Evolutionary conservation across 2,797 vertebrate species (phyloP), one percentile per base, ranked within the genome.

Genomic region (Muraenolepis orangiensis): DNA sequence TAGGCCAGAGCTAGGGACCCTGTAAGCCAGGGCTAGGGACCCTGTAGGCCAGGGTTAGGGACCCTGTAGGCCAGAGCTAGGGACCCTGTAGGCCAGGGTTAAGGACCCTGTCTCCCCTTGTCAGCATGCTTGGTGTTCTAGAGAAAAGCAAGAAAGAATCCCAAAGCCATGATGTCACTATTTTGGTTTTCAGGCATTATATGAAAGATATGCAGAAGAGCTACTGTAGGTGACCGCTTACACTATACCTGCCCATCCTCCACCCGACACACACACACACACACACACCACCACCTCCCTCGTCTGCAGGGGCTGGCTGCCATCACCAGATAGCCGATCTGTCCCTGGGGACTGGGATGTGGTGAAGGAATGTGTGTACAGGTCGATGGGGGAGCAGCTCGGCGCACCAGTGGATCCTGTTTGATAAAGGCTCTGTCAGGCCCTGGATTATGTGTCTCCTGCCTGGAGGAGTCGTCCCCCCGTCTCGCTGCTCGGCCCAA

Each of bases 401-500:
- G 70, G 89, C 77, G 32, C 86, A 80, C 85, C 87, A 87, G 91
- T 89, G 87, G 88, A 93, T 92, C 85, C 86, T 88, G 85, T 86
- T 86, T 91, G 91, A 91, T 91, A 88, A 90, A 91, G 89, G 86
- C 85, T 86, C 81, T 91, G 91, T 92, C 90, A 92, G 88, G 85
- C 87, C 36, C 86, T 82, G 83, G 90, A 92, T 92, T 89, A 87
- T 86, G 82, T 90, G 85, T 90, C 90, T 85, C 85, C 85, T 85
- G 90, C 91, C 89, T 85, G 88, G 89, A 90, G 90, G 92, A 88
- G 81, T 80, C 87, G 86, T 90, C 86, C 76, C n/a, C 81, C 79
- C 66, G 66, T 67, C 87, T 87, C 86, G 11, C 57, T 87, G 87
- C 89, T 88, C 85, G 51, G 64, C 84, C 74, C 78, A 90, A 87